phyloP scores from a whole-genome alignment of 2,888 invertebrate species.

The Hypercompe scribonia region DNA sequence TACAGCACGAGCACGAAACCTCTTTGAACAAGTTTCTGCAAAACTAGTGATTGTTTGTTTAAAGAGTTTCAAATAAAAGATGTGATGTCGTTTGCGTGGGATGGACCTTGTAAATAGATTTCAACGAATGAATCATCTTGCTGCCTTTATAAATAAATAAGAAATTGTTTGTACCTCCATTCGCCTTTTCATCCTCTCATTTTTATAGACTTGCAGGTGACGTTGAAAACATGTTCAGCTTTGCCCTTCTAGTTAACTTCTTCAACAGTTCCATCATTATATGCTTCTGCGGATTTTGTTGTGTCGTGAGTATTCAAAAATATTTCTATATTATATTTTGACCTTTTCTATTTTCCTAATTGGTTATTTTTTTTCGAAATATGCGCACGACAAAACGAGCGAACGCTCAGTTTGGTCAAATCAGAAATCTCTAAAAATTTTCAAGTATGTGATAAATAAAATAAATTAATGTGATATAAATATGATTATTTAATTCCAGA shows the following conservation, averaged over 20 bases:
- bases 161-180: neutral
- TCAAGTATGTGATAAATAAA: neutral
- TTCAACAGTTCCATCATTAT: conserved; percentile 74
- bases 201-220: conserved; percentile 59
- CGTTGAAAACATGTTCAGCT: conserved; percentile 66
- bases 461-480: neutral
- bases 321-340: neutral
- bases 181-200: conserved; percentile 1
- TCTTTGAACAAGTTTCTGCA: too few species aligned
- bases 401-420: too few species aligned
- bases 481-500: conserved; percentile 48
- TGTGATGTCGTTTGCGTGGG: neutral
- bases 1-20: too few species aligned
- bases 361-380: too few species aligned
- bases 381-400: too few species aligned
- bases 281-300: conserved; percentile 67
- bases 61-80: neutral
- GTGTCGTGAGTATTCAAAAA: conserved; percentile 63
- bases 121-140: neutral
- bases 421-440: too few species aligned
- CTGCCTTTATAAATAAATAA: neutral
- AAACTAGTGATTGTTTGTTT: neutral
- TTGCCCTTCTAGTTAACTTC: conserved; percentile 71
- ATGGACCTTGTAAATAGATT: neutral
- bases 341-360: too few species aligned